Percentiles rank a stretch among this genome's conserved stretches.
Conservation (phyloP, 2,888 invertebrate species). For the Timema cristinae region DNA sequence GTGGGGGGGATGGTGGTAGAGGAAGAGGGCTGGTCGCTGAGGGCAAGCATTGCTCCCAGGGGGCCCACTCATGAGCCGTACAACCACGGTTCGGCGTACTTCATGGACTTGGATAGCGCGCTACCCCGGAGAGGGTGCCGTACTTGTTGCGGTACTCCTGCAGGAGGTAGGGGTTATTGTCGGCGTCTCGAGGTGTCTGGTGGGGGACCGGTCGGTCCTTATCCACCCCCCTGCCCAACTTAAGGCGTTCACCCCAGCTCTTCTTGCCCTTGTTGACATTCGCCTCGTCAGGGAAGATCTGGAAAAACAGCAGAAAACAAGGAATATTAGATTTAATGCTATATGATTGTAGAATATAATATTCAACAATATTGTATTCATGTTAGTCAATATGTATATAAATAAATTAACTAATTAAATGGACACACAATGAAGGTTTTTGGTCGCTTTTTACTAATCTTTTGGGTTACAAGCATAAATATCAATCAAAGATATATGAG, state of each 20-base stretch:
- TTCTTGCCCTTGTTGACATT: constrained; percentile 31
- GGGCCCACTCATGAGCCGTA: constrained; percentile 62
- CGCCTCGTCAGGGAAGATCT: constrained; percentile 6
- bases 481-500: too few relatives aligned
- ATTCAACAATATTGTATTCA: too few relatives aligned
- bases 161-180: constrained; percentile 21
- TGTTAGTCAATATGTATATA: too few relatives aligned
- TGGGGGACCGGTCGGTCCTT: constrained; percentile 32
- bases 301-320: neutral
- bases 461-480: too few relatives aligned
- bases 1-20: constrained; percentile 47
- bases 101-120: constrained; percentile 77
- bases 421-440: too few relatives aligned
- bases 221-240: constrained; percentile 27
- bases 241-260: constrained; percentile 30
- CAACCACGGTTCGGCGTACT: constrained; percentile 80
- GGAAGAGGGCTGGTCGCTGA: constrained; percentile 43
- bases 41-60: constrained; percentile 45
- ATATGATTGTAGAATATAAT: too few relatives aligned
- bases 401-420: too few relatives aligned
- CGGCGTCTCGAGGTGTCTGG: constrained; percentile 7
- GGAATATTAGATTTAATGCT: too few relatives aligned
- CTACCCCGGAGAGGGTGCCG: constrained; percentile 59
- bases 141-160: constrained; percentile 35
- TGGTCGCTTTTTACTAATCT: too few relatives aligned